Evolutionary conservation across 2,113 vertebrate genomes (phyloP).

Genomic region (Hippopotamus amphibius): DNA sequence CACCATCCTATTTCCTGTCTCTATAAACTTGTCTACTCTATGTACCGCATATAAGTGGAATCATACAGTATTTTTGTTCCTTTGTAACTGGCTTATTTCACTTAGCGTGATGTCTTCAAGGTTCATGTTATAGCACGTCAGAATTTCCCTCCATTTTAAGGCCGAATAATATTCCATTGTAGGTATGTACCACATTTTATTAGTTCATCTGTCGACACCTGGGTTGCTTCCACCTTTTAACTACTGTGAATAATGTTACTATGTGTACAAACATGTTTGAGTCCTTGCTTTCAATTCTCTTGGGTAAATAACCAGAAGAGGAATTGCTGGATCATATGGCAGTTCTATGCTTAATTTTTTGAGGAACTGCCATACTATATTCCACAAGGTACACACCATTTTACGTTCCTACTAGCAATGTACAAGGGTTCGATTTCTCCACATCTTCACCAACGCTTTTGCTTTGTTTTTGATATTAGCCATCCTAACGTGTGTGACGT

Average conservation of each 20-base stretch:
- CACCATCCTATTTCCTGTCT: not conserved
- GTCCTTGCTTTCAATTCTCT: not conserved
- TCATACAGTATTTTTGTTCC: not conserved
- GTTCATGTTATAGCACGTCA: not conserved
- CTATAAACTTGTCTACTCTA: not conserved
- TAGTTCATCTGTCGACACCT: not conserved
- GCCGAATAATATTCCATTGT: not conserved
- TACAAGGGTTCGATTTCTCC: not conserved
- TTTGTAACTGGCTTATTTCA: constrained; percentile 29
- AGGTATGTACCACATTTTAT: not conserved
- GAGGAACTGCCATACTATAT: not conserved
- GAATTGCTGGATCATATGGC: not conserved
- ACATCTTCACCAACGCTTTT: not conserved
- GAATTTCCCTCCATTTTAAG: constrained; percentile 24
- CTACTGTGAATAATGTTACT: not conserved
- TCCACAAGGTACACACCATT: not conserved
- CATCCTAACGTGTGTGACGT: not conserved
- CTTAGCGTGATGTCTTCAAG: not conserved
- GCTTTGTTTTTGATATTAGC: constrained; percentile 14
- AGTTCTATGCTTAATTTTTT: constrained; percentile 15
- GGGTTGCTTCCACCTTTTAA: not conserved
- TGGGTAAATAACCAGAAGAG: not conserved
- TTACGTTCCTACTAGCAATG: not conserved
- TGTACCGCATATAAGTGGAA: not conserved
- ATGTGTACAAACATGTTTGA: not conserved